phyloP scores from a whole-genome alignment of 2,888 invertebrate genomes.

The Dilophus febrilis region DNA sequence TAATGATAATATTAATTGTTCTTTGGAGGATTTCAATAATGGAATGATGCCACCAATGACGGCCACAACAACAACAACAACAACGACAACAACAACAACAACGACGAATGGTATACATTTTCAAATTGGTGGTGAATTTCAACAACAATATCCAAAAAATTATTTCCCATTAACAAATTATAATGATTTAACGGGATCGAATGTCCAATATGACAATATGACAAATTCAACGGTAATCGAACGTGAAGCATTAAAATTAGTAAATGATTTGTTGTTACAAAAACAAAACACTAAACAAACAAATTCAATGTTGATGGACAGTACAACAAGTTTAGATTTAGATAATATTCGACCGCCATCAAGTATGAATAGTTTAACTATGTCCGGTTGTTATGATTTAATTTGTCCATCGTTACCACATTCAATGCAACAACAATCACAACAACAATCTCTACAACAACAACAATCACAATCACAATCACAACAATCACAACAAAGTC shows the following conservation, averaged over 20 bases:
- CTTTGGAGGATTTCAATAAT: too few relatives aligned
- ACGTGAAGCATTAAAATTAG: slow-evolving; percentile 54
- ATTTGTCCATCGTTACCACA: too few relatives aligned
- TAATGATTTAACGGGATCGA: slow-evolving; percentile 10
- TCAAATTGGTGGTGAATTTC: slow-evolving; percentile 24
- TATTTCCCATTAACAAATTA: slow-evolving; percentile 10
- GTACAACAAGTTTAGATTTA: slow-evolving; percentile 48
- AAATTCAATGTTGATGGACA: slow-evolving; percentile 29
- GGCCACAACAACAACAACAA: too few relatives aligned
- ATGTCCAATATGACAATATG: slow-evolving; percentile 35
- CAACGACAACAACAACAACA: too few relatives aligned
- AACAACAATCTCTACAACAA: too few relatives aligned
- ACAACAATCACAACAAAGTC: slow-evolving; percentile 8
- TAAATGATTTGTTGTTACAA: slow-evolving; percentile 36
- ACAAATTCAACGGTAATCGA: slow-evolving; percentile 56
- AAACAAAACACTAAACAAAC: too few relatives aligned
- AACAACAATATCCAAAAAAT: slow-evolving; percentile 14
- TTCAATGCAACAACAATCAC: too few relatives aligned
- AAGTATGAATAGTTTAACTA: slow-evolving; percentile 49
- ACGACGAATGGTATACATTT: slow-evolving; percentile 22
- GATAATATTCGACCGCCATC: slow-evolving; percentile 64
- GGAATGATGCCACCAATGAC: too few relatives aligned
- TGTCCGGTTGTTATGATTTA: slow-evolving; percentile 34
- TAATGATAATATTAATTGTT: neutral
- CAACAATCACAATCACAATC: neutral